phyloP scores from a whole-genome alignment of 2,113 vertebrate genomes.

The Semicossyphus pulcher region DNA sequence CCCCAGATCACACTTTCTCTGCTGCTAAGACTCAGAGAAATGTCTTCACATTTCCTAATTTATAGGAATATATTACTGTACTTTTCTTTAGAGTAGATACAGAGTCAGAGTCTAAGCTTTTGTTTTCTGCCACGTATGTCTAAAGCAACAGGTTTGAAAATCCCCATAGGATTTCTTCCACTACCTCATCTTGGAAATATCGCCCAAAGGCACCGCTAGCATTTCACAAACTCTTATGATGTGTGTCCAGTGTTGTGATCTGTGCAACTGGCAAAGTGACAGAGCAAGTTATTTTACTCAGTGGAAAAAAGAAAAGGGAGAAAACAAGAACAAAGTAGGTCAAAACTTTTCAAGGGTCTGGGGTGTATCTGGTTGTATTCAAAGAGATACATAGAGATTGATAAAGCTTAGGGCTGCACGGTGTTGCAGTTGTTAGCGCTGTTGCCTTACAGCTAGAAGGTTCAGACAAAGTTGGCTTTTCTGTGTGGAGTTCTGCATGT shows the following conservation, averaged over 20 bases:
- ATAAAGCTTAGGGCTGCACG: too few species aligned
- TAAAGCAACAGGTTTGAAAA: conserved; percentile 47
- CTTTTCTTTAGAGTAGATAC: conserved; percentile 1
- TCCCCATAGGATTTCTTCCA: conserved; percentile 31
- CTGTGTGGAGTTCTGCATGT: too few species aligned
- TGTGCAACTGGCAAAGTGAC: conserved; percentile 16
- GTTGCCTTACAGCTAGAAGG: too few species aligned
- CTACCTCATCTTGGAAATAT: conserved; percentile 42
- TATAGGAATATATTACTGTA: neutral
- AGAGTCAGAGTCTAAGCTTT: neutral
- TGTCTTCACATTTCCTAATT: neutral
- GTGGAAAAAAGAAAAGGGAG: neutral
- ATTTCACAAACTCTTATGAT: conserved; percentile 39
- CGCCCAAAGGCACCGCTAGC: conserved; percentile 29
- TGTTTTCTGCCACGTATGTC: conserved; percentile 33
- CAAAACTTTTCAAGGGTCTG: too few species aligned
- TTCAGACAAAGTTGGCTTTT: too few species aligned
- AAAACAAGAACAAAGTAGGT: neutral
- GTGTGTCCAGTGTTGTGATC: conserved; percentile 45
- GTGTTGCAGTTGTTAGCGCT: too few species aligned
- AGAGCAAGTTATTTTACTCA: conserved; percentile 13
- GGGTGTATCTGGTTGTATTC: too few species aligned
- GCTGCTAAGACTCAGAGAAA: conserved; percentile 1
- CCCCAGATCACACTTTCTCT: neutral
- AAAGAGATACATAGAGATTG: too few species aligned